Base-by-base conservation (phyloP, 2,888 invertebrate genomes). In the Andrena chrysosceles region DNA sequence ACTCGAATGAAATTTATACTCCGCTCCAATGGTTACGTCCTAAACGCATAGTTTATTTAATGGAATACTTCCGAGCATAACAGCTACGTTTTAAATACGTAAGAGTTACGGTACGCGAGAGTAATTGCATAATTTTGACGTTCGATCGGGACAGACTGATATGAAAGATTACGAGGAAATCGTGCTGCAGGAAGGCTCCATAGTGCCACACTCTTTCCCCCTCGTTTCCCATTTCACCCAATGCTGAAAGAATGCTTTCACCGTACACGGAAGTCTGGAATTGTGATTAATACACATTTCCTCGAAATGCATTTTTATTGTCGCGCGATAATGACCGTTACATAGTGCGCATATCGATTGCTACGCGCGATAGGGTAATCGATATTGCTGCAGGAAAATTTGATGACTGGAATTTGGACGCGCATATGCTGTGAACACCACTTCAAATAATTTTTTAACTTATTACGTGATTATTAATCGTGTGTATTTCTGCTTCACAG, bases 171-270 rank as follows among this genome's bases (percentile, higher is more conserved):
- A 13, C 20, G 31, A 48, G 49, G 26, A 26, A 62, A 54, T 10
- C 2, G 29, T 7, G 13, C 0, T 66, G 52, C 13, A 29, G 69
- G 74, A 81, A 77, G 64, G 42, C 8, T 0, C 23, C 60, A 33
- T 3, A 8, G 7, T 60, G 52, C 54, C 56, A 23, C 31, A 48
- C 49, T 63, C 35, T 42, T 31, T 52, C 68, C 42, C 56, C n/a
- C 2, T 5, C n/a, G 2, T 59, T 66, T 66, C 33, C 68, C 48
- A 20, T 69, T 77, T 16, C 26, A 59, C 10, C 10, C 23, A 49
- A 29, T 26, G 48, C 26, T 35, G n/a, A 59, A 76, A 59, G 64
- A 70, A 63, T 70, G 75, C 85, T 85, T 85, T 83, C 83, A 83
- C 80, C 85, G 72, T 72, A 80, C 67, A 56, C 54, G 75, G 73